phyloP scores from a whole-genome alignment of 2,113 vertebrate genomes.

The Sorex araneus region DNA sequence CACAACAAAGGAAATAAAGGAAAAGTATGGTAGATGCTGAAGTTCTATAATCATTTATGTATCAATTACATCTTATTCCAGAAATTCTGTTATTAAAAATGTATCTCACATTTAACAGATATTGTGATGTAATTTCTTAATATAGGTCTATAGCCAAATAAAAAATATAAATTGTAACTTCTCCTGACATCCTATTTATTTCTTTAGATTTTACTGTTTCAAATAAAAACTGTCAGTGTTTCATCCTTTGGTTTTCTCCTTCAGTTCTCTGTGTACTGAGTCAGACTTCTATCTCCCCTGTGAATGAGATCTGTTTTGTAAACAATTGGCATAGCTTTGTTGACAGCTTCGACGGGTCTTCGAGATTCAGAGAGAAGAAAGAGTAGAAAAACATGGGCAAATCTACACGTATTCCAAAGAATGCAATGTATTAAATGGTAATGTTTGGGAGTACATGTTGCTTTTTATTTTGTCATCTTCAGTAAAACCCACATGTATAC shows the following conservation, averaged over 20 bases:
- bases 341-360: conserved; percentile 64
- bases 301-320: conserved; percentile 72
- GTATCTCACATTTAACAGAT: conserved; percentile 52
- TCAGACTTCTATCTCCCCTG: conserved; percentile 35
- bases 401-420: conserved; percentile 40
- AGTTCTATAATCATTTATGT: conserved; percentile 32
- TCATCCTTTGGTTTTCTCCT: background rate
- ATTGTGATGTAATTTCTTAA: conserved; percentile 55
- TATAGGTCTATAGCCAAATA: background rate
- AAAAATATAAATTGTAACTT: conserved; percentile 1
- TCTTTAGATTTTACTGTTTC: conserved; percentile 64
- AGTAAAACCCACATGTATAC: background rate
- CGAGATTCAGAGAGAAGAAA: conserved; percentile 58
- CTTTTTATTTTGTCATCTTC: background rate
- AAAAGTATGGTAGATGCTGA: conserved; percentile 31
- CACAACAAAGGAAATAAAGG: conserved; percentile 34
- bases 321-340: conserved; percentile 62
- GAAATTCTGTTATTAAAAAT: conserved; percentile 46
- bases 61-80: conserved; percentile 54
- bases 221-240: conserved; percentile 69
- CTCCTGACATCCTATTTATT: conserved; percentile 60
- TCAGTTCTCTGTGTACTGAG: background rate
- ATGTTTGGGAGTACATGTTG: conserved; percentile 53
- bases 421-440: conserved; percentile 21
- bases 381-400: conserved; percentile 54